Evolutionary conservation across 2,113 vertebrate genomes (phyloP).

Genomic region (Rhinolophus sinicus): DNA sequence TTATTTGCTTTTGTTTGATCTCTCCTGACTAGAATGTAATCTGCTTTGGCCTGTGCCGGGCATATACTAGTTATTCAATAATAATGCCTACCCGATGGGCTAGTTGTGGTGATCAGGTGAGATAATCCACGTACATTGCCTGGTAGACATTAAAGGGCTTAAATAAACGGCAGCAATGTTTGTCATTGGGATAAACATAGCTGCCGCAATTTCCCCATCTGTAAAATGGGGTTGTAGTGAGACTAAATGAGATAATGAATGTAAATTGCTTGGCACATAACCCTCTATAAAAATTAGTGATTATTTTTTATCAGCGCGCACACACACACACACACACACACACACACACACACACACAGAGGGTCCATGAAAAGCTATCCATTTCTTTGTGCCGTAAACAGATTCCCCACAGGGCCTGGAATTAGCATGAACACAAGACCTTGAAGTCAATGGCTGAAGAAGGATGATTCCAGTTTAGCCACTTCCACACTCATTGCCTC

Average conservation of each 20-base stretch:
- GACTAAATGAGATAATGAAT: neutral
- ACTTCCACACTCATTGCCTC: slow-evolving; percentile 59
- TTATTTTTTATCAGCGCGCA: neutral
- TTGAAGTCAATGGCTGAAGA: neutral
- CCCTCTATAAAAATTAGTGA: neutral
- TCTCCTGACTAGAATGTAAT: neutral
- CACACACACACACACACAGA: neutral
- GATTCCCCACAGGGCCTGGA: fast-evolving
- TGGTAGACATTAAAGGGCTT: neutral
- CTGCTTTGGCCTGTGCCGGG: neutral
- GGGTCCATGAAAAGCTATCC: neutral
- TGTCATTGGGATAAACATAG: neutral
- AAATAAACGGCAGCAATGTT: neutral
- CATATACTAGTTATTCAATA: neutral
- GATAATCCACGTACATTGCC: neutral
- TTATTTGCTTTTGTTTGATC: neutral
- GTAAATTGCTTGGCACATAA: neutral
- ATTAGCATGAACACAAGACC: neutral
- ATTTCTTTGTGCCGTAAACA: too few relatives aligned
- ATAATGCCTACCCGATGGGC: neutral
- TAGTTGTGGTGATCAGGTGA: neutral
- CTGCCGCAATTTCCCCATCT: neutral
- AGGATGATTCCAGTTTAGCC: slow-evolving; percentile 31
- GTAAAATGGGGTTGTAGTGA: neutral
- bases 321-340: neutral